Conservation (phyloP, 1,140 invertebrate species). For the Aphaenogaster ashmeadi region DNA sequence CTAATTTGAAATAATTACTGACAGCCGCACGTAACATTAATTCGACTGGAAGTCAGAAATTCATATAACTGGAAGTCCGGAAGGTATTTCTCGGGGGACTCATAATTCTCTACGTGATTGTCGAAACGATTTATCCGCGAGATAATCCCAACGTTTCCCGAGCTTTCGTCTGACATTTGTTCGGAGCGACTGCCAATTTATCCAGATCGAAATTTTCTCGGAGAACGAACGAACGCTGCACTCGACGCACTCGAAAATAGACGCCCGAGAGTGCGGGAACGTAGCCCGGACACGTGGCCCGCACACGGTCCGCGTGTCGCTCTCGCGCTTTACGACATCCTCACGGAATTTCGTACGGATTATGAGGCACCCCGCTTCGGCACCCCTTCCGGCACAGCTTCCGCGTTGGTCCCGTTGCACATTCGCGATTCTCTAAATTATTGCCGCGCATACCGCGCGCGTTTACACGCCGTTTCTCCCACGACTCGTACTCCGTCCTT, state of each 20-base stretch:
- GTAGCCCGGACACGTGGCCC: constrained; percentile 60
- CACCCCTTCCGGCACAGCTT: constrained; percentile 26
- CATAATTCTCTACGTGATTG: not conserved
- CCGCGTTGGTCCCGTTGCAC: constrained; percentile 22
- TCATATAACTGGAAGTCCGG: not conserved
- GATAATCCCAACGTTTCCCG: not conserved
- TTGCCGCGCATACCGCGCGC: not conserved
- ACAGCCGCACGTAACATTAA: not conserved
- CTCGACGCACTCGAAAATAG: constrained; percentile 68
- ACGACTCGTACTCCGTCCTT: not conserved
- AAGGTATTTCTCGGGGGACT: constrained; percentile 22
- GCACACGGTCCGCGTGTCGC: constrained; percentile 11
- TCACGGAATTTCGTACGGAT: constrained; percentile 41
- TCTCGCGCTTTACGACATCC: constrained; percentile 35
- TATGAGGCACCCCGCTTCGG: not conserved
- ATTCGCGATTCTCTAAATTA: constrained; percentile 1
- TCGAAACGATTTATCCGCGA: not conserved
- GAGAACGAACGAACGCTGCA: constrained; percentile 23
- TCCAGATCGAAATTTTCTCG: constrained; percentile 25
- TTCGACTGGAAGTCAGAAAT: not conserved
- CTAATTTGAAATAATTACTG: not conserved
- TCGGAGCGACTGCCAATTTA: constrained; percentile 6
- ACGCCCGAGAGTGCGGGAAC: constrained; percentile 59
- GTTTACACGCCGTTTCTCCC: not conserved
- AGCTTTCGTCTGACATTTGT: constrained; percentile 6